phyloP scores from a whole-genome alignment of 2,888 invertebrate genomes.

The Aethes cnicana region DNA sequence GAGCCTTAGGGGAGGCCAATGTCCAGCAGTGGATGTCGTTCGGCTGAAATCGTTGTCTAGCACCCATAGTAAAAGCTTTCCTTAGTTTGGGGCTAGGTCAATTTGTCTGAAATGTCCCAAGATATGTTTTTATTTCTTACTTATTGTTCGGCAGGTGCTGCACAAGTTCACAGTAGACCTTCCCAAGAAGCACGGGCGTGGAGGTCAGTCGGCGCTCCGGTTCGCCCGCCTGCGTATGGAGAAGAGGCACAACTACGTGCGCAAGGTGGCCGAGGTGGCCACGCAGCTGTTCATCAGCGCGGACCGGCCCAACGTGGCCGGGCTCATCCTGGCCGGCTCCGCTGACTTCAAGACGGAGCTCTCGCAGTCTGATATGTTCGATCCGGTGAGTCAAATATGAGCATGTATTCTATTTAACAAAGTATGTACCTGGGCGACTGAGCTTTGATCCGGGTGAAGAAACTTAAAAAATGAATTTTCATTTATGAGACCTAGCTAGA shows the following conservation, averaged over 20 bases:
- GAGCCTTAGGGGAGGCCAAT: no score
- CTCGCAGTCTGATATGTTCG: constrained; percentile 99
- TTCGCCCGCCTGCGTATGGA: constrained; percentile 99
- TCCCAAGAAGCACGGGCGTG: constrained; percentile 99
- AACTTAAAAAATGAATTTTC: no score
- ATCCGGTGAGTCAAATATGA: constrained; percentile 96
- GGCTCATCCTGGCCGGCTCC: constrained; percentile 98
- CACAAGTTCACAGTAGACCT: constrained; percentile 99
- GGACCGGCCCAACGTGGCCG: constrained; percentile 98
- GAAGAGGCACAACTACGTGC: constrained; percentile 99
- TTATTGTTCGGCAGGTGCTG: constrained; percentile 84
- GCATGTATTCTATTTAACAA: no score
- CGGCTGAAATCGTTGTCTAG: no score
- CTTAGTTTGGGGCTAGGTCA: no score
- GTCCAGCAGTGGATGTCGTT: no score
- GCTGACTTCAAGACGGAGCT: constrained; percentile 99
- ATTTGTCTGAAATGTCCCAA: no score
- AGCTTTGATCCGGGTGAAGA: no score
- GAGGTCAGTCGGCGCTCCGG: constrained; percentile 99
- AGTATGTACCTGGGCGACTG: no score
- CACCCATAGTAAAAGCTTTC: no score
- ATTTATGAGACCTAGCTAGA: no score
- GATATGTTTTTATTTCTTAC: no score
- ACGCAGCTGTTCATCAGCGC: constrained; percentile 98
- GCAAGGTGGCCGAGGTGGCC: constrained; percentile 93